Conservation (phyloP, 23 tunicate genomes). For the Styela plicata region DNA sequence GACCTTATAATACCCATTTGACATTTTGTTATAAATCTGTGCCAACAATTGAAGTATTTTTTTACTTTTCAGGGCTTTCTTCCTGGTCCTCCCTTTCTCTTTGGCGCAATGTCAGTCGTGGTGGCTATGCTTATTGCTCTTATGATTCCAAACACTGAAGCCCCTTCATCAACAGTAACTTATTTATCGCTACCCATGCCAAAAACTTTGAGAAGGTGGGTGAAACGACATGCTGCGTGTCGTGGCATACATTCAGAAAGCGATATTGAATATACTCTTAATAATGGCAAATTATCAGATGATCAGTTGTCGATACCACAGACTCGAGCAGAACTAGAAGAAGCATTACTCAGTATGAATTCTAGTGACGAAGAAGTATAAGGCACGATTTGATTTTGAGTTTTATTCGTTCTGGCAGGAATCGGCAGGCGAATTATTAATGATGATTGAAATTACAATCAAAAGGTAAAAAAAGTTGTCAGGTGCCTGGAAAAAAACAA, state of each 20-base stretch:
- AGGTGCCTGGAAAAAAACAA: too few relatives aligned
- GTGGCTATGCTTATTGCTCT: constrained; percentile 78
- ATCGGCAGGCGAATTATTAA: too few relatives aligned
- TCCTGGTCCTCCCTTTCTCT: constrained; percentile 98
- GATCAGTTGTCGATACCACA: constrained; percentile 36
- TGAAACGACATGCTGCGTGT: constrained; percentile 6
- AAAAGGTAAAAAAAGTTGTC: too few relatives aligned
- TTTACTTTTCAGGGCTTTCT: constrained; percentile 44
- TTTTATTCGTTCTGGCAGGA: too few relatives aligned
- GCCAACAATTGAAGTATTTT: not conserved
- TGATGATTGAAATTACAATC: too few relatives aligned
- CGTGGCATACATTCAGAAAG: not conserved
- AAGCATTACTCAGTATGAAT: not conserved
- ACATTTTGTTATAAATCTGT: not conserved
- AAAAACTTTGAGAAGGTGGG: constrained; percentile 38
- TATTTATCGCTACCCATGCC: constrained; percentile 22
- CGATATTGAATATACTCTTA: constrained; percentile 21
- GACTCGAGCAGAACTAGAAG: not conserved
- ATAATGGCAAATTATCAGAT: constrained; percentile 61
- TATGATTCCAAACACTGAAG: constrained; percentile 52
- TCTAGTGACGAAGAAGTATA: not conserved
- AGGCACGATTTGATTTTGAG: too few relatives aligned
- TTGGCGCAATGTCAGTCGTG: constrained; percentile 73
- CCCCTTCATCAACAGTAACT: constrained; percentile 10
- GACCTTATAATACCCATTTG: too few relatives aligned